Conservation (phyloP, 2,113 vertebrate species). For the Cottus gobio region DNA sequence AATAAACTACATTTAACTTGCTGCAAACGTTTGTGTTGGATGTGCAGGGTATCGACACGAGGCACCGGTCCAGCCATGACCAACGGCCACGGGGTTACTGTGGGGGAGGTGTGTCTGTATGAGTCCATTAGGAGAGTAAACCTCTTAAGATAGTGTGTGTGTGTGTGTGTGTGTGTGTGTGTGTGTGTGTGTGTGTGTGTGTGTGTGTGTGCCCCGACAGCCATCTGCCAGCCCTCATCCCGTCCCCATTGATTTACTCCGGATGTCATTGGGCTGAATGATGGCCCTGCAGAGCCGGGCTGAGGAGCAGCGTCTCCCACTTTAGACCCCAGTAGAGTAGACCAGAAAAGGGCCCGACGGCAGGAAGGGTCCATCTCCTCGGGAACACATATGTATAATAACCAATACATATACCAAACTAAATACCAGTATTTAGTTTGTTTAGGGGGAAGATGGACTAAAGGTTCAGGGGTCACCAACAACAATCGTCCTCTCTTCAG, state of each 20-base stretch:
- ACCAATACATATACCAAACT: no score
- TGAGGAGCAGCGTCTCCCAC: background rate
- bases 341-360: background rate
- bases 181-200: constrained; percentile 2
- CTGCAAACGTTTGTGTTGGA: background rate
- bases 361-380: no score
- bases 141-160: constrained; percentile 15
- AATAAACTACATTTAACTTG: background rate
- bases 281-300: constrained; percentile 27
- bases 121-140: constrained; percentile 37
- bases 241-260: constrained; percentile 46
- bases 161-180: background rate
- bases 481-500: no score
- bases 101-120: constrained; percentile 8
- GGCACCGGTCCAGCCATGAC: background rate
- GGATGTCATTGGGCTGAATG: constrained; percentile 25
- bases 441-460: no score
- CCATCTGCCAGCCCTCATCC: constrained; percentile 50
- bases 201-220: constrained; percentile 3
- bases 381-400: no score
- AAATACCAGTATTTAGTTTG: no score
- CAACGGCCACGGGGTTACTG: background rate
- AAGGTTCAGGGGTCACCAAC: no score
- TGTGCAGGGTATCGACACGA: background rate
- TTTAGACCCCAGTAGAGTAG: background rate